Base-by-base conservation (phyloP, 2,113 vertebrate species). In the Scophthalmus maximus region DNA sequence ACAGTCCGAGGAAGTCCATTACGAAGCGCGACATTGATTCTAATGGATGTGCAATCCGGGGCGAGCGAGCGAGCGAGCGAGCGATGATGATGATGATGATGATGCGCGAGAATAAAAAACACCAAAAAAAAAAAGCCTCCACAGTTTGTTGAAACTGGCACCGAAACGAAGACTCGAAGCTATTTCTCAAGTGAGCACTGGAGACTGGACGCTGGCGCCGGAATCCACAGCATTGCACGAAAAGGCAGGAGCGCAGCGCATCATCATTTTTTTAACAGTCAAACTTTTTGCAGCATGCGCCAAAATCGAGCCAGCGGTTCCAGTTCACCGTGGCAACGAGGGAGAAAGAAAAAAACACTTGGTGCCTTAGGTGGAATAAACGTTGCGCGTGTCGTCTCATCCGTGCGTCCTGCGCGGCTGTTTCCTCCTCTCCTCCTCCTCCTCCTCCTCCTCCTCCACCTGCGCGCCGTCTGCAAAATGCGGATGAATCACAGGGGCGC, bases 1-100 rank as follows among this genome's bases (percentile, higher is more conserved):
- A 91, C 68, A 90, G 84, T 90, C 85, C 89, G 79, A 91, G 65
- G 68, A 90, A 82, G 88, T 91, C 90, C 91, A 92, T 92, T 25
- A 47, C 71, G 86, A 62, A 61, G 70, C 46, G 74, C 73, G 79
- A 58, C 67, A 60, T n/a, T 73, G 27, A 62, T 85, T 77, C n/a
- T n/a, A n/a, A n/a, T n/a, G n/a, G n/a, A n/a, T n/a, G n/a, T n/a
- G n/a, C 73, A 84, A 87, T 85, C 82, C 87, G 30, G 61, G 69
- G 56, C 51, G 76, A 70, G n/a, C n/a, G n/a, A n/a, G n/a, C n/a
- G n/a, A n/a, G n/a, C n/a, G n/a, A n/a, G n/a, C n/a, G n/a, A n/a
- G 17, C 5, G 46, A 20, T 49, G 20, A 22, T 22, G 46, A 49
- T 20, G 46, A 18, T 9, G 18, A 2, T 20, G 53, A 5, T 30